Conservation (phyloP, 1,140 invertebrate genomes). For the Ips nitidus region DNA sequence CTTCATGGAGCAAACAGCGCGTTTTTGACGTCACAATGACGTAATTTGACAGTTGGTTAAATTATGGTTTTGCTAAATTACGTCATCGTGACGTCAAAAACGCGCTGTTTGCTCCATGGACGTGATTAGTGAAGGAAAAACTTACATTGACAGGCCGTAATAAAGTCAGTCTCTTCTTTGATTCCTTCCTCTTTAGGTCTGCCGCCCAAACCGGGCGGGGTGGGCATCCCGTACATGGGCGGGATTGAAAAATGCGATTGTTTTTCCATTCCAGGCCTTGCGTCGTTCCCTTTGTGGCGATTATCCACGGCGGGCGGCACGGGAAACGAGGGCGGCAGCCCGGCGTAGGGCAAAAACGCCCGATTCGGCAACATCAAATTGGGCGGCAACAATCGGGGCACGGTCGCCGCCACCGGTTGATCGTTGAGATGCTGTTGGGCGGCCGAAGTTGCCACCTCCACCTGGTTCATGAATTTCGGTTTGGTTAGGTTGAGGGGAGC, state of each 20-base stretch:
- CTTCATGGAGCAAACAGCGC: too few relatives aligned
- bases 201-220: conserved; percentile 44
- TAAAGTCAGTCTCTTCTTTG: conserved; percentile 65
- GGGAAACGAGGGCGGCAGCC: conserved; percentile 59
- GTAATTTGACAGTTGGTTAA: too few relatives aligned
- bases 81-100: too few relatives aligned
- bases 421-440: conserved; percentile 49
- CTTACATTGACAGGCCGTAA: conserved; percentile 65
- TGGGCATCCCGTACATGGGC: conserved; percentile 49
- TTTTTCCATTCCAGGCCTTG: conserved; percentile 44
- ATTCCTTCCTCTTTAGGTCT: conserved; percentile 46
- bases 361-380: conserved; percentile 57
- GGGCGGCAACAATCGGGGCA: conserved; percentile 60
- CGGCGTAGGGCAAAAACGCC: conserved; percentile 61
- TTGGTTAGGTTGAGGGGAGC: conserved; percentile 87
- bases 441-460: conserved; percentile 47
- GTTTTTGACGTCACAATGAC: too few relatives aligned
- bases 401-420: conserved; percentile 61
- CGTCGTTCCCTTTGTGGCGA: conserved; percentile 50
- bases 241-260: conserved; percentile 51
- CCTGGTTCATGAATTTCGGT: conserved; percentile 65
- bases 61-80: too few relatives aligned
- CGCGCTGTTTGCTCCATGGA: too few relatives aligned
- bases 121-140: conserved; percentile 25
- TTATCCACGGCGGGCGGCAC: conserved; percentile 49